A percentile compares a stretch with the other conserved stretches of the same genome.
These are phyloP conservation scores for Turritopsis dohrnii DNA, from an alignment of 30 jellyfish, hydroid and myxozoan species.

Conservation along the genomic window DNA sequence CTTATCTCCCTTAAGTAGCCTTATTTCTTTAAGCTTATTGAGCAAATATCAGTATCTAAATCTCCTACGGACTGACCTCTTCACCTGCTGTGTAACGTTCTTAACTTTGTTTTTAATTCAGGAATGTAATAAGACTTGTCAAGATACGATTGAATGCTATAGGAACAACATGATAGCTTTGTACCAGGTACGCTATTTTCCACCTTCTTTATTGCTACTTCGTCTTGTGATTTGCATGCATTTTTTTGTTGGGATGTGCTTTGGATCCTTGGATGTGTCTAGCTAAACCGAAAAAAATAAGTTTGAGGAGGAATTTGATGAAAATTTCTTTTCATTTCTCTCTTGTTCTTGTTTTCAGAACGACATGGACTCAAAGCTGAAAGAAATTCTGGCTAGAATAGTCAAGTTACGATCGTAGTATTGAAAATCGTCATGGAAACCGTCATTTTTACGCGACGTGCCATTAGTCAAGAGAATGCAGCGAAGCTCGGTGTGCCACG, in stretches of 20 bases:
- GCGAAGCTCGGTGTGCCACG: neutral
- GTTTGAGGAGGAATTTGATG: too few species aligned
- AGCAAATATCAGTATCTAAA: too few species aligned
- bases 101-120: neutral
- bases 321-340: neutral
- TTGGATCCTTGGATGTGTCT: too few species aligned
- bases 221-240: too few species aligned
- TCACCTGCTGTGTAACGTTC: neutral
- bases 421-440: too few species aligned
- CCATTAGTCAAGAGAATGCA: neutral
- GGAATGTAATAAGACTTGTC: neutral
- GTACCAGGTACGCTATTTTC: conserved; percentile 8
- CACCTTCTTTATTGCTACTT: neutral
- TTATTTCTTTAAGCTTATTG: too few species aligned
- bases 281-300: too few species aligned
- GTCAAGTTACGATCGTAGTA: neutral
- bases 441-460: neutral
- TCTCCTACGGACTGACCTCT: neutral
- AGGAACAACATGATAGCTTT: neutral
- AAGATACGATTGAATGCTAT: conserved; percentile 4
- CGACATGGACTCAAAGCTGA: neutral
- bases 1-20: too few species aligned
- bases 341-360: neutral
- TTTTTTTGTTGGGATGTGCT: too few species aligned
- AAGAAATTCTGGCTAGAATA: neutral